Evolutionary conservation across 2,797 vertebrate species (phyloP).

Genomic region (Acropternis orthonyx): DNA sequence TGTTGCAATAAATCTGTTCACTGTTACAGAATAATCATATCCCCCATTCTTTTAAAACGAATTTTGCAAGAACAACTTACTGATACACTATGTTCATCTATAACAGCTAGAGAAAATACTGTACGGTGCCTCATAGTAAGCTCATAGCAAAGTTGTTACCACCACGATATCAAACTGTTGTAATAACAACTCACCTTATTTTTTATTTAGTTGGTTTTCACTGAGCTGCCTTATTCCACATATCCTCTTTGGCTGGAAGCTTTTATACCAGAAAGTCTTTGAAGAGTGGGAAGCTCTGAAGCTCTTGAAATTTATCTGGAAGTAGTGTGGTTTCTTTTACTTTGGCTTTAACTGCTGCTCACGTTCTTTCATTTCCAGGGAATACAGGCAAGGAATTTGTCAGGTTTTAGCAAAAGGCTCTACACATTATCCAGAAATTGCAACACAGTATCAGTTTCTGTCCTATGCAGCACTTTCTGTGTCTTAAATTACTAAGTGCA

Average conservation of each 20-base stretch:
- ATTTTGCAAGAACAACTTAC: not conserved
- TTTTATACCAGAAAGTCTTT: constrained; percentile 6
- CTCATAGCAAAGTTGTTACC: not conserved
- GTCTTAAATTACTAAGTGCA: not conserved
- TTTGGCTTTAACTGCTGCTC: not conserved
- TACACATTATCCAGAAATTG: not conserved
- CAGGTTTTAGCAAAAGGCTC: not conserved
- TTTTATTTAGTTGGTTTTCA: not conserved
- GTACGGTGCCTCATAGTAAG: not conserved
- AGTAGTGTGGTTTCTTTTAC: not conserved
- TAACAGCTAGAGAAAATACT: not conserved
- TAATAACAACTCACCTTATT: constrained; percentile 7
- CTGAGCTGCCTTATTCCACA: not conserved
- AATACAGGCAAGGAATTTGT: not conserved
- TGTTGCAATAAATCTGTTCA: not conserved
- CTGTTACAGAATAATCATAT: not conserved
- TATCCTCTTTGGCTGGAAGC: not conserved
- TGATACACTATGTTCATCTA: not conserved
- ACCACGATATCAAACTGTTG: not conserved
- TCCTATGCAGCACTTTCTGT: not conserved
- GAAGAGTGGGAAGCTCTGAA: not conserved
- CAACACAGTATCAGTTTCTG: not conserved
- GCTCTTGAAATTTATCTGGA: not conserved
- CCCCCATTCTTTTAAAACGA: not conserved
- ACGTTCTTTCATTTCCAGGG: not conserved